These are phyloP conservation scores for Chlamydotis undulata DNA, from an alignment of 2,113 vertebrate genomes.

Conservation along the genomic window DNA sequence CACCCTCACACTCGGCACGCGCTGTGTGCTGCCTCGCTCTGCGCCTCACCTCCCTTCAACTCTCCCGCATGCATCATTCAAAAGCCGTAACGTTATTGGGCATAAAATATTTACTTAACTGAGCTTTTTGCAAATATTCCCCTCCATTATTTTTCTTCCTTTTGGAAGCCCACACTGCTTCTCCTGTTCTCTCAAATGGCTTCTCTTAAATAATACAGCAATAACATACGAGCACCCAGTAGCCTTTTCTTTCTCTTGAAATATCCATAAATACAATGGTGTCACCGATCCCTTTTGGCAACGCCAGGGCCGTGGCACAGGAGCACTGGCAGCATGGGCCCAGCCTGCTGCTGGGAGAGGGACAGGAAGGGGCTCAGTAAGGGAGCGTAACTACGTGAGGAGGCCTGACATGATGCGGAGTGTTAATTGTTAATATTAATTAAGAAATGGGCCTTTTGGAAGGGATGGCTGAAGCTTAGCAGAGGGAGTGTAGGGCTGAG, in stretches of 20 bases:
- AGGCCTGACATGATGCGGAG: background rate
- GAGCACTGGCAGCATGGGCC: background rate
- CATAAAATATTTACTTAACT: constrained; percentile 70
- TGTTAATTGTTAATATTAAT: background rate
- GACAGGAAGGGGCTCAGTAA: background rate
- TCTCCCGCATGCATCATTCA: constrained; percentile 59
- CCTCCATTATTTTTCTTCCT: constrained; percentile 40
- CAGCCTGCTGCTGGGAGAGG: background rate
- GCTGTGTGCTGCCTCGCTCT: background rate
- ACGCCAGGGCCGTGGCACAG: background rate
- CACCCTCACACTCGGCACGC: background rate
- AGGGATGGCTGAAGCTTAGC: background rate
- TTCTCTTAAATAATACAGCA: constrained; percentile 57
- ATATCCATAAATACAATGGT: background rate
- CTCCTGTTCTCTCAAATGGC: constrained; percentile 11
- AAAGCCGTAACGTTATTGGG: constrained; percentile 28
- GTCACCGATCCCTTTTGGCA: background rate
- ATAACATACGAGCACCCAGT: background rate
- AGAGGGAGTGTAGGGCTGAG: background rate
- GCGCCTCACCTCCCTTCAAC: constrained; percentile 55
- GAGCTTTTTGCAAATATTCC: constrained; percentile 66
- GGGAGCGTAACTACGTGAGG: background rate
- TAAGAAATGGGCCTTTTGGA: background rate
- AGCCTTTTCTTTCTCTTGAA: background rate
- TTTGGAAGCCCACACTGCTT: constrained; percentile 40